A percentile compares a stretch with the other conserved stretches of the same genome.
Conservation (phyloP, 2,888 invertebrate genomes). For the Synergus japonicus region DNA sequence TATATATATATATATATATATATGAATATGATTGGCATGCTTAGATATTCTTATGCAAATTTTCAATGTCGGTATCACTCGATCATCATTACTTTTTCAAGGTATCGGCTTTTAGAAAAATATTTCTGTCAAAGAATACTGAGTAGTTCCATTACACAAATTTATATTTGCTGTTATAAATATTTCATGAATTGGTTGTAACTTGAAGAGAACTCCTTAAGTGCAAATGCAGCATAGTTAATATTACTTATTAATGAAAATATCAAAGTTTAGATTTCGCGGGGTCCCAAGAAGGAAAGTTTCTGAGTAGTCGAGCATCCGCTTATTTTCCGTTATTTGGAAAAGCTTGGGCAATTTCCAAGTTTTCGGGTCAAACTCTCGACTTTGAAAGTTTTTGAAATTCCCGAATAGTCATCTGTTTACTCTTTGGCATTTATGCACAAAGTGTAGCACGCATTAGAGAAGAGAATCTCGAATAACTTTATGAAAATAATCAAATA, state of each 20-base stretch:
- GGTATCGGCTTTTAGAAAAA: not conserved
- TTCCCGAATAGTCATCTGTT: not conserved
- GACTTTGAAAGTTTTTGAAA: not conserved
- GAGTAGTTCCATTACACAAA: not conserved
- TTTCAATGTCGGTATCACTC: slow-evolving; percentile 2
- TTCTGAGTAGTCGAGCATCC: not conserved
- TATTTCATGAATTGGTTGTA: too few species aligned
- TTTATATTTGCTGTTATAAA: not conserved
- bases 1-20: too few species aligned
- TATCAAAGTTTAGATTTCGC: not conserved
- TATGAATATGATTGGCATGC: not conserved
- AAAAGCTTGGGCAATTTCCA: not conserved
- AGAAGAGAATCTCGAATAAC: not conserved
- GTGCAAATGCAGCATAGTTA: not conserved
- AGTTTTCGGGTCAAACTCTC: not conserved
- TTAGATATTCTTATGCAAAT: slow-evolving; percentile 6
- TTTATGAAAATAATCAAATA: not conserved
- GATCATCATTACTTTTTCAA: slow-evolving; percentile 11
- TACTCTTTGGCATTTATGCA: not conserved
- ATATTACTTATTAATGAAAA: slow-evolving; percentile 8
- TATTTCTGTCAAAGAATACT: not conserved
- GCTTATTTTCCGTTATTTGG: not conserved
- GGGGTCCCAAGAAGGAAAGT: not conserved
- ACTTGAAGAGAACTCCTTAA: not conserved
- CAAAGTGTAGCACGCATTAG: not conserved